Evolutionary conservation across 2,113 vertebrate genomes (phyloP).

Genomic region (Sisor rabdophorus): DNA sequence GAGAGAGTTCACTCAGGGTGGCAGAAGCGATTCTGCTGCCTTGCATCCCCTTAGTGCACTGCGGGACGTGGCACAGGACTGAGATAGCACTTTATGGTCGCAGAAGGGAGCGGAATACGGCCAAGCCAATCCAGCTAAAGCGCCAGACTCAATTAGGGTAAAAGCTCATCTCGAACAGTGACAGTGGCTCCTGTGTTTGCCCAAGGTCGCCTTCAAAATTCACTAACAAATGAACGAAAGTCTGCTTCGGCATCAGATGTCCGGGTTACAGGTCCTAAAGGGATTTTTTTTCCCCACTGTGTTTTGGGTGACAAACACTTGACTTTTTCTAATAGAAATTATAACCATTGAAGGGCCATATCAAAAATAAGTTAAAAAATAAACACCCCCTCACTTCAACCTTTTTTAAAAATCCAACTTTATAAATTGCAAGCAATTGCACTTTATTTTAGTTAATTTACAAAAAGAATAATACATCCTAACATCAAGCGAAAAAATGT

Average conservation of each 20-base stretch:
- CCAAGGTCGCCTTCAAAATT: constrained; percentile 40
- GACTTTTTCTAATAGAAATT: constrained; percentile 17
- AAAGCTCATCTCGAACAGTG: constrained; percentile 62
- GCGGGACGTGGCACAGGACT: constrained; percentile 42
- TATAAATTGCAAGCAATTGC: not conserved
- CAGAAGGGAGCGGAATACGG: constrained; percentile 30
- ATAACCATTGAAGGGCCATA: not conserved
- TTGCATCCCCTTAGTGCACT: constrained; percentile 12
- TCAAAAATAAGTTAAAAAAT: not conserved
- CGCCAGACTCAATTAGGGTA: constrained; percentile 70
- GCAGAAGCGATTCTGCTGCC: constrained; percentile 1
- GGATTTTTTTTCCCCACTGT: constrained; percentile 16
- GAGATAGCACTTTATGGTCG: constrained; percentile 56
- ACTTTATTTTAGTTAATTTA: not conserved
- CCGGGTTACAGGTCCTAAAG: constrained; percentile 14
- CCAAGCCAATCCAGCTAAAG: constrained; percentile 55
- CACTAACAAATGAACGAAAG: constrained; percentile 32
- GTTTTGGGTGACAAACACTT: constrained; percentile 6
- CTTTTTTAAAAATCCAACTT: not conserved
- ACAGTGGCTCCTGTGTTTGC: constrained; percentile 56
- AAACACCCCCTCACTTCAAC: not conserved
- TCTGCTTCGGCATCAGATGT: constrained; percentile 24
- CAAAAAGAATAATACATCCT: not conserved
- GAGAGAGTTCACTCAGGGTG: not conserved
- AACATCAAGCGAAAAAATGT: not conserved